Conservation (phyloP, 2,113 vertebrate genomes). For the Campylorhamphus procurvoides region DNA sequence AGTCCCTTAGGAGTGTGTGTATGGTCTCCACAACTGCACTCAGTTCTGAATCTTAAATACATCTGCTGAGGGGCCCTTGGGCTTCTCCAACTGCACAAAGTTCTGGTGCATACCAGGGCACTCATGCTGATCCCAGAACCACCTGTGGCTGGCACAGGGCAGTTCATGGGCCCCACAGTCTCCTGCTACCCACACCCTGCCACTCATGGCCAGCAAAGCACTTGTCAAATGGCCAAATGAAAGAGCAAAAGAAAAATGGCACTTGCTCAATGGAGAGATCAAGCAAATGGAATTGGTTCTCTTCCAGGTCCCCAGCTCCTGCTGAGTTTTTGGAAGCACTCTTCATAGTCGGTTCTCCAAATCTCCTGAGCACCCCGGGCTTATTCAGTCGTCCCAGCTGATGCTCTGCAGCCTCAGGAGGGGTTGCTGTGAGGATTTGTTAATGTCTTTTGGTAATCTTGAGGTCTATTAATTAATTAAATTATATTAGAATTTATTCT, state of each 20-base stretch:
- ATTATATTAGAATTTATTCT: not conserved
- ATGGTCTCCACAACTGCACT: not conserved
- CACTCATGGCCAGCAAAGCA: not conserved
- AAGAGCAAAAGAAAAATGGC: not conserved
- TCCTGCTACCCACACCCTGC: not conserved
- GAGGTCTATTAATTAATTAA: not conserved
- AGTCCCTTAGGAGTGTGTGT: not conserved
- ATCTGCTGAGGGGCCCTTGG: not conserved
- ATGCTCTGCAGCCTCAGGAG: fast-evolving
- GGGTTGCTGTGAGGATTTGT: not conserved
- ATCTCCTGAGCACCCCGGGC: not conserved
- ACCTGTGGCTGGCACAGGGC: not conserved
- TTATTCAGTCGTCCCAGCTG: not conserved
- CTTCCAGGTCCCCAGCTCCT: not conserved
- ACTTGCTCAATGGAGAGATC: not conserved
- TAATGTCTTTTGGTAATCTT: not conserved
- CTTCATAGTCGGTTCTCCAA: not conserved
- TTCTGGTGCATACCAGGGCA: fast-evolving
- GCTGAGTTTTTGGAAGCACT: not conserved
- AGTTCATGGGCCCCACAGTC: not conserved
- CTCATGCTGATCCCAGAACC: fast-evolving
- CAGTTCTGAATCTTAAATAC: not conserved
- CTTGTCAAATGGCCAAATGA: not conserved
- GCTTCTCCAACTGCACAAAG: not conserved
- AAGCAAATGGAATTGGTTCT: not conserved